Evolutionary conservation across 2,888 invertebrate species (phyloP), one percentile per base, ranked within the genome.

Genomic region (Caenorhabditis sp.): DNA sequence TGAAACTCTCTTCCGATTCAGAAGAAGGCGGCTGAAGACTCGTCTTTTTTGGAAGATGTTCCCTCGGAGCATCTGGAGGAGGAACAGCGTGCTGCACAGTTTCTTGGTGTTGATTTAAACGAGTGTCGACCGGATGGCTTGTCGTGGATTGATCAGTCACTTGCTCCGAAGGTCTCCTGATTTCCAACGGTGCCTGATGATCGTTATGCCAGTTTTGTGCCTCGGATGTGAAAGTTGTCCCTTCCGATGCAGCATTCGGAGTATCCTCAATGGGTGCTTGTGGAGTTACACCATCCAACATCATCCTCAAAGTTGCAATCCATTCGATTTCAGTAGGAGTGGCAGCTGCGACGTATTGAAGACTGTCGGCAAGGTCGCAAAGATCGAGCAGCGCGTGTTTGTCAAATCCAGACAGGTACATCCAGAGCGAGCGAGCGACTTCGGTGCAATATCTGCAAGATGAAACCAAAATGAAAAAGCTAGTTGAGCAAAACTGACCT

Each of bases 281-380:
- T 0, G 62, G 35, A 2, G n/a, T 11, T 1, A 9, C 28, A 15
- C 60, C 70, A 35, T 35, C 61, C 18, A 82, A 13, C 83, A 83
- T 82, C 64, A 35, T 50, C 26, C 81, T 37, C 61, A 87, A 51
- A 58, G 58, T 53, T 15, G 67, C 82, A 55, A 87, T 87, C 87
- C 87, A 87, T 47, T 80, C 68, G 4, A 69, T 80, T 51, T 83
- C 83, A 9, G 64, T 50, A 18, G 80, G 58, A 20, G 78, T 80
- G 8, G 80, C 83, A 1, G 80, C 68, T n/a, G 87, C 79, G 5
- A 80, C 60, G 32, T 78, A 67, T 32, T 69, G 70, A 0, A 83
- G 64, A 20, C 74, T 80, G 24, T 89, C 89, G 3, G 89, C 89
- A 55, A 89, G 56, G 61, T 89, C 88, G 26, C 85, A 84, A 32